Evolutionary conservation across 1,140 invertebrate species (phyloP).

Genomic region (Ctenoplectra terminalis): DNA sequence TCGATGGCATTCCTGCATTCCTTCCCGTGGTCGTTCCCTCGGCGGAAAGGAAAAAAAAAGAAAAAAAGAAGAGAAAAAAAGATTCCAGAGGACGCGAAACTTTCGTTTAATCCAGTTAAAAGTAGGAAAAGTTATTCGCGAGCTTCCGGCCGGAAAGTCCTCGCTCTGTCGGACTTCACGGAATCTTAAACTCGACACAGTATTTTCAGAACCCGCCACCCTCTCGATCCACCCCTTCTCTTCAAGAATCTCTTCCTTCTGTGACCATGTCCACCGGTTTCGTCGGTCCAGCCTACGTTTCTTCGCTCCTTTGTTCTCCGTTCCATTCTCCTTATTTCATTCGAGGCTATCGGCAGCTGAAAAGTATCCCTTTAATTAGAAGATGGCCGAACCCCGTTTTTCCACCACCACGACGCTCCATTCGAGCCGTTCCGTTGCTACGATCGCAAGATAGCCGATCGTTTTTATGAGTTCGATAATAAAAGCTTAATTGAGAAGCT

Average conservation of each 20-base stretch:
- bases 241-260: not conserved
- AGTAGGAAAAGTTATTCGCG: constrained; percentile 18
- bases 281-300: not conserved
- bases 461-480: constrained; percentile 10
- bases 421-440: not conserved
- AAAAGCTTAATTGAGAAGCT: constrained; percentile 26
- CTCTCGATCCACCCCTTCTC: not conserved
- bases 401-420: not conserved
- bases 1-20: not conserved
- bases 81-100: not conserved
- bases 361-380: constrained; percentile 45
- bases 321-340: constrained; percentile 10
- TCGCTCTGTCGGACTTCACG: constrained; percentile 14
- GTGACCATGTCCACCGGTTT: not conserved
- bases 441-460: not conserved
- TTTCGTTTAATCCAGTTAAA: constrained; percentile 50
- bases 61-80: too few relatives aligned
- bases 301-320: not conserved
- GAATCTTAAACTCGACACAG: constrained; percentile 31
- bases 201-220: constrained; percentile 12
- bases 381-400: constrained; percentile 10
- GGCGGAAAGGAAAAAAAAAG: not conserved
- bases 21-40: not conserved
- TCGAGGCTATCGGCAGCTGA: constrained; percentile 23
- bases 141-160: constrained; percentile 22